Evolutionary conservation across 2,113 vertebrate species (phyloP).

Genomic region (Empidonax alnorum): DNA sequence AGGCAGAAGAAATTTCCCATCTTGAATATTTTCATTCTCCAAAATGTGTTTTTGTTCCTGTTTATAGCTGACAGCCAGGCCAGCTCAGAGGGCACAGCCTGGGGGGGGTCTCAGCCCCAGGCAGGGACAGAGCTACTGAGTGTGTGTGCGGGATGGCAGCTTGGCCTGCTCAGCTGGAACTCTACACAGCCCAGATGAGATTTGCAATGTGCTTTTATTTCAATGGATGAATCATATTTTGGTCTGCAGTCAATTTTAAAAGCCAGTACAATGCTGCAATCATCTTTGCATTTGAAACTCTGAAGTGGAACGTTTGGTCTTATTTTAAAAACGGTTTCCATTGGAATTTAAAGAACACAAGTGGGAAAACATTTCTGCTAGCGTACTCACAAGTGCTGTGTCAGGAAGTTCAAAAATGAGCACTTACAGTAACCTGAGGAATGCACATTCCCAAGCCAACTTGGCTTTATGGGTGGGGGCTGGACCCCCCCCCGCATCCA

Average conservation of each 20-base stretch:
- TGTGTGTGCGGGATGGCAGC: rapidly evolving
- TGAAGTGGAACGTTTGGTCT: neutral
- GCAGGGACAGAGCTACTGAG: neutral
- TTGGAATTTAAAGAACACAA: slow-evolving; percentile 45
- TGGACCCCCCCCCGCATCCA: neutral
- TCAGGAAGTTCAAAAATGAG: slow-evolving; percentile 36
- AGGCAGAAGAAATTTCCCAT: neutral
- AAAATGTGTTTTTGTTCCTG: neutral
- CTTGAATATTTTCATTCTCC: neutral
- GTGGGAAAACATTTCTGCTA: slow-evolving; percentile 14
- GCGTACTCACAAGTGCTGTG: neutral
- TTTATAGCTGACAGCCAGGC: neutral
- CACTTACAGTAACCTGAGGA: neutral
- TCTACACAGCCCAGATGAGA: neutral
- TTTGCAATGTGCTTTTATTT: neutral
- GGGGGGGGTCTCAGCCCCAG: neutral
- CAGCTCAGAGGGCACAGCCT: neutral
- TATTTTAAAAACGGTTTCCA: slow-evolving; percentile 30
- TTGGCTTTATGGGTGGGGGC: neutral
- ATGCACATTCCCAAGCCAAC: neutral
- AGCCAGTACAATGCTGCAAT: slow-evolving; percentile 16
- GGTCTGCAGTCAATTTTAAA: slow-evolving; percentile 16
- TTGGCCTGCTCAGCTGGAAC: neutral
- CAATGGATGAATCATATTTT: slow-evolving; percentile 18
- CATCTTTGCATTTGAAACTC: neutral